Conservation (phyloP, 2,888 invertebrate species). For the Epinotia brunnichana region DNA sequence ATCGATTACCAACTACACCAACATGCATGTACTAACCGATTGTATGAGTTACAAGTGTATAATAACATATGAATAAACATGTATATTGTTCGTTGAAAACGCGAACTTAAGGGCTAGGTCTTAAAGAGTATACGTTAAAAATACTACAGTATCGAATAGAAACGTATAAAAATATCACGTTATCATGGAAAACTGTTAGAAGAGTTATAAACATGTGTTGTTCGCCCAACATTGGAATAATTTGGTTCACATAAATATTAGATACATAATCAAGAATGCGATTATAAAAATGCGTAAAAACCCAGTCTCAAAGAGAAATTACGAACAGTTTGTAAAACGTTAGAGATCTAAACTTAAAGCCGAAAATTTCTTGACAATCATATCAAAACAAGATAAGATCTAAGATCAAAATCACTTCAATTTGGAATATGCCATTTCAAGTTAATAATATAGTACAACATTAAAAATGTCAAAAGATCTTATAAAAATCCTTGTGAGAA, state of each 20-base stretch:
- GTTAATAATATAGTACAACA: not conserved
- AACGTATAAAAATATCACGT: slow-evolving; percentile 74
- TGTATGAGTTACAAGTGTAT: slow-evolving; percentile 32
- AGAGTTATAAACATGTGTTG: slow-evolving; percentile 37
- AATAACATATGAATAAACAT: slow-evolving; percentile 40
- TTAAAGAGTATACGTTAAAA: slow-evolving; percentile 64
- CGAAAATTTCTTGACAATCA: slow-evolving; percentile 30
- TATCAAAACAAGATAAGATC: no score
- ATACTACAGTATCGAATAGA: slow-evolving; percentile 56
- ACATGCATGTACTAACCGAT: slow-evolving; percentile 56
- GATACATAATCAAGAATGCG: slow-evolving; percentile 27
- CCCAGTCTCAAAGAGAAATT: slow-evolving; percentile 18
- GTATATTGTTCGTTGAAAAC: slow-evolving; percentile 73
- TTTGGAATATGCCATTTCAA: slow-evolving; percentile 30
- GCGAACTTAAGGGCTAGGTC: slow-evolving; percentile 61
- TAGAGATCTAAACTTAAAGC: slow-evolving; percentile 47
- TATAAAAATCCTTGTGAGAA: slow-evolving; percentile 19
- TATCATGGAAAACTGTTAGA: slow-evolving; percentile 67
- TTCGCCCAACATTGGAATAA: not conserved
- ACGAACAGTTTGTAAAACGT: slow-evolving; percentile 16
- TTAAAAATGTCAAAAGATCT: slow-evolving; percentile 16
- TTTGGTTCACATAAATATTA: slow-evolving; percentile 42
- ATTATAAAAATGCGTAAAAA: slow-evolving; percentile 30
- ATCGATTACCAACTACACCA: slow-evolving; percentile 47
- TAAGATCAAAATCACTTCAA: slow-evolving; percentile 35